Evolutionary conservation across 2,797 vertebrate genomes (phyloP), one percentile per base, ranked within the genome.

Genomic region (Cebuella pygmaea): DNA sequence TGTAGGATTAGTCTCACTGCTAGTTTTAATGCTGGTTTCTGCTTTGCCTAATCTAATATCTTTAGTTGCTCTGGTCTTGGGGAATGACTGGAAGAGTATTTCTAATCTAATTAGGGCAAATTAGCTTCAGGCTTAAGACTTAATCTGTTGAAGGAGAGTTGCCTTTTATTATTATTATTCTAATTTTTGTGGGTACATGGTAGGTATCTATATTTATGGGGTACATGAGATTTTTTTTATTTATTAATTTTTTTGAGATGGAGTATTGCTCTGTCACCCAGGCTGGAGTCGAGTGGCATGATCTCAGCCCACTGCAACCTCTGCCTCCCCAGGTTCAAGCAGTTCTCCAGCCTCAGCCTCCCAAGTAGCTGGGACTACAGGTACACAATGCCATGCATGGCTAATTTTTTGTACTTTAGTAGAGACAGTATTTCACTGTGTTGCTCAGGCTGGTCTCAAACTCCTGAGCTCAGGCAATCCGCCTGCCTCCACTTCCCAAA

Each of bases 91-190:
- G 13, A n/a, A 75, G 36, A 88, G 17, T 36, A 78, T 50, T 50
- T 92, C 7, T 94, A 27, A 59, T 81, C 50, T 50, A 92, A 46
- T 84, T 92, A 78, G 46, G 52, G 17, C 14, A n/a, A 74, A 0
- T 84, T 64, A 78, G n/a, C 59, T 85, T 94, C n/a, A 88, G 33
- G 27, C 13, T 9, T 30, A 92, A 76, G 59, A 61, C 22, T 79
- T 81, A 50, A 44, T 87, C 22, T 92, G 41, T 78, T 95, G 52
- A 95, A 94, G 20, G 19, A 85, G 3, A 84, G 30, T 41, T 91
- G 24, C 14, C 27, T 94, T 70, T 50, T 61, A 17, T 36, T 46
- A 64, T 17, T 67, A n/a, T n/a, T 67, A 4, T 33, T 33, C 33
- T 67, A 67, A 67, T 15, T 67, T 67, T n/a, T 64, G 30, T 67